Evolutionary conservation across 2,888 invertebrate genomes (phyloP).

Genomic region (Tachina grossa): DNA sequence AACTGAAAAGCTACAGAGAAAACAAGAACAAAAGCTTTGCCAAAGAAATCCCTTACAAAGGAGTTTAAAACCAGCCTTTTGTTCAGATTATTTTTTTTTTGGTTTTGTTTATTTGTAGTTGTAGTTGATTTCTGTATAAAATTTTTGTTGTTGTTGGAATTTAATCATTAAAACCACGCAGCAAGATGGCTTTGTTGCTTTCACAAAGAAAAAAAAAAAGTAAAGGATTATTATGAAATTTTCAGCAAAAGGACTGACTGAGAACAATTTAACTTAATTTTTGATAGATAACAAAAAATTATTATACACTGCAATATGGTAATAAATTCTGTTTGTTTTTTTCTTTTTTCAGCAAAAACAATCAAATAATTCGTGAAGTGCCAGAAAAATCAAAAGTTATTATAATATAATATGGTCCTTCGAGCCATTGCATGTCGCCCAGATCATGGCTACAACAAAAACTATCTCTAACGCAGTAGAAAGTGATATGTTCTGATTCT

Average conservation of each 20-base stretch:
- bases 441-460: no score
- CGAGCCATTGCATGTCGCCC: no score
- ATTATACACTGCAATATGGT: no score
- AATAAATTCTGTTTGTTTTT: no score
- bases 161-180: conserved; percentile 70
- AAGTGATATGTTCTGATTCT: no score
- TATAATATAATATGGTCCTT: no score
- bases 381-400: no score
- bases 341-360: no score
- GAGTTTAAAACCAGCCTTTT: conserved; percentile 64
- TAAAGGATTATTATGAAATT: conserved; percentile 66
- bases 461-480: no score
- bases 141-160: conserved; percentile 37
- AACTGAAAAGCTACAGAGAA: background rate
- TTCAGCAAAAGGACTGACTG: conserved; percentile 27
- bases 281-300: background rate
- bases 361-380: no score
- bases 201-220: conserved; percentile 4
- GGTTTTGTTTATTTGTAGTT: conserved; percentile 15
- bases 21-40: conserved; percentile 3
- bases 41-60: conserved; percentile 55
- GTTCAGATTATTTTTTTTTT: conserved; percentile 31
- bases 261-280: background rate
- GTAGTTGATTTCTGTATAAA: conserved; percentile 11
- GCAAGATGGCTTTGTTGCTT: conserved; percentile 66